A percentile compares a stretch with the other conserved stretches of the same genome.
Evolutionary conservation across 2,797 vertebrate genomes (phyloP).

Genomic region (Sparidentex hasta): DNA sequence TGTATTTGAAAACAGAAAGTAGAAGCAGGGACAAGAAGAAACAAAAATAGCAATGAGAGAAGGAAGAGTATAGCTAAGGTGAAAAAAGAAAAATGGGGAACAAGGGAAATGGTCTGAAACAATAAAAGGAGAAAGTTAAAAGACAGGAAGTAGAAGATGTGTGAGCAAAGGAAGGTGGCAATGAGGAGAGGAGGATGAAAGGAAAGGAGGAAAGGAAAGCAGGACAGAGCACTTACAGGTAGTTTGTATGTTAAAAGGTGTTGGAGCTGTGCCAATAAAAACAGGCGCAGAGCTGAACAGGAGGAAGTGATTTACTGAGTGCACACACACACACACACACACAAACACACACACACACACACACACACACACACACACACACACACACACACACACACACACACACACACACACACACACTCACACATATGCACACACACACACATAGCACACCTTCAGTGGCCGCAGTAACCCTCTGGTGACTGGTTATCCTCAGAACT

Average conservation of each 20-base stretch:
- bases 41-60: background rate
- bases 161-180: background rate
- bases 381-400: conserved; percentile 20
- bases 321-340: conserved; percentile 26
- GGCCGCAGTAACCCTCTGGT: conserved; percentile 37
- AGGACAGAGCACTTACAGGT: conserved; percentile 22
- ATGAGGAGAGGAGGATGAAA: background rate
- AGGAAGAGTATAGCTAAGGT: background rate
- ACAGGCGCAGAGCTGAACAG: conserved; percentile 41
- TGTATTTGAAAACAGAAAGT: background rate
- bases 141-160: background rate
- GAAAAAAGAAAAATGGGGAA: background rate
- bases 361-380: conserved; percentile 22
- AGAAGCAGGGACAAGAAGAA: background rate
- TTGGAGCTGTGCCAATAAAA: conserved; percentile 45
- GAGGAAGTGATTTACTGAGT: conserved; percentile 48
- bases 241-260: conserved; percentile 54
- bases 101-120: background rate
- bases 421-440: conserved; percentile 22
- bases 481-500: conserved; percentile 52
- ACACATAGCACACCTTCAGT: background rate
- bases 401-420: conserved; percentile 9
- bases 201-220: background rate
- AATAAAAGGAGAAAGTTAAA: background rate
- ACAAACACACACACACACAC: conserved; percentile 22